Evolutionary conservation across 2,888 invertebrate genomes (phyloP), one percentile per base, ranked within the genome.

Genomic region (Tribolium freemani): DNA sequence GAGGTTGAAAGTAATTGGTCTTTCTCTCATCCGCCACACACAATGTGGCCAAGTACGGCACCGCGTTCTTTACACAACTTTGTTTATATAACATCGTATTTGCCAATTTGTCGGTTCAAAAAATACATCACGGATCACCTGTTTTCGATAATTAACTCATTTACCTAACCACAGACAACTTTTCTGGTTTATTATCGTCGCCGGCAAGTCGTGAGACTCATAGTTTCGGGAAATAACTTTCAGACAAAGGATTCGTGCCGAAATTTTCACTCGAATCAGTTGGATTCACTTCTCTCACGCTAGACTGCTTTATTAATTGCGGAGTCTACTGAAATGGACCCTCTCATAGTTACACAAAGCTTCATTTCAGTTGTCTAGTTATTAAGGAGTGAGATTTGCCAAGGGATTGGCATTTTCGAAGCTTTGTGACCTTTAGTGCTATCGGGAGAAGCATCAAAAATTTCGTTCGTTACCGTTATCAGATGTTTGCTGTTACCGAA

Each of bases 1-100:
- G 53, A 64, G 53, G 53, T 54, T 64, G 64, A 53, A 54, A 64
- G 64, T 64, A 64, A 64, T 63, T 54, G 64, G 44, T 64, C 64
- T 64, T 64, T 64, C 64, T 61, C 61, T 51, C 16, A 48, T 13
- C 13, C 8, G 53, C 8, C 64, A 53, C 64, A 64, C 13, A 64
- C 50, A 50, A 26, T 53, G 44, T 53, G 54, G 20, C 38, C 64
- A 30, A 53, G 53, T 64, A 64, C 10, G 21, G 64, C 64, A 64
- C 53, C 50, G 8, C 8, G 21, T n/a, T n/a, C 38, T 53, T 64
- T 26, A 64, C 64, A 45, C 44, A 60, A 68, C 48, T 57, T 16
- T 21, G 66, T 68, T 68, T 58, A 50, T 57, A 68, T 58, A 68
- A 68, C 11, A 56, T 21, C 8, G 53, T 54, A 56, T 56, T 66